Evolutionary conservation across 2,797 vertebrate species (phyloP).

Genomic region (Chelidonichthys spinosus): DNA sequence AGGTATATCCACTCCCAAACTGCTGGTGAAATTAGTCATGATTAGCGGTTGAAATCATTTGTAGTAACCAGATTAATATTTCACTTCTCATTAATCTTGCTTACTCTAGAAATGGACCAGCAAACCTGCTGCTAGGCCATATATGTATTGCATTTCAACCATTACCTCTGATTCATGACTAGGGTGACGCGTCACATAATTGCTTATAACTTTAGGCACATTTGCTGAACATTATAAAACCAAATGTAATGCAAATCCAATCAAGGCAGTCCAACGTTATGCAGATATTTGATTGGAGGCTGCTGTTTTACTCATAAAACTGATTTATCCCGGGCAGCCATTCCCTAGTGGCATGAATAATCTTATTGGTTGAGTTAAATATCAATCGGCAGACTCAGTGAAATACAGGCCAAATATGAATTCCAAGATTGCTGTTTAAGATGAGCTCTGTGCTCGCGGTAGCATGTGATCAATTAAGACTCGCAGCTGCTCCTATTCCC

Average conservation of each 20-base stretch:
- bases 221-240: slow-evolving; percentile 39
- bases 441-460: slow-evolving; percentile 29
- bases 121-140: not conserved
- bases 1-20: not conserved
- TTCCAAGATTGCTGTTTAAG: slow-evolving; percentile 25
- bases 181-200: slow-evolving; percentile 25
- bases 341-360: slow-evolving; percentile 24
- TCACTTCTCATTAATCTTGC: slow-evolving; percentile 7
- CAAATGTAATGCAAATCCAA: slow-evolving; percentile 39
- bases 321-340: slow-evolving; percentile 15
- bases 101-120: not conserved
- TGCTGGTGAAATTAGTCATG: slow-evolving; percentile 19
- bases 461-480: slow-evolving; percentile 45
- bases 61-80: slow-evolving; percentile 4
- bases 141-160: slow-evolving; percentile 3
- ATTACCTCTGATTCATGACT: slow-evolving; percentile 33
- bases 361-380: slow-evolving; percentile 41
- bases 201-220: slow-evolving; percentile 32
- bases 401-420: slow-evolving; percentile 18
- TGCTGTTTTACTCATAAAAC: slow-evolving; percentile 32
- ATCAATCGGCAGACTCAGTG: slow-evolving; percentile 26
- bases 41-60: not conserved
- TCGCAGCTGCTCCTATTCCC: slow-evolving; percentile 30
- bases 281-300: slow-evolving; percentile 45
- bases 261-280: slow-evolving; percentile 24